These are phyloP conservation scores for Patella caerulea DNA, from an alignment of 2,888 invertebrate genomes.

Conservation along the genomic window DNA sequence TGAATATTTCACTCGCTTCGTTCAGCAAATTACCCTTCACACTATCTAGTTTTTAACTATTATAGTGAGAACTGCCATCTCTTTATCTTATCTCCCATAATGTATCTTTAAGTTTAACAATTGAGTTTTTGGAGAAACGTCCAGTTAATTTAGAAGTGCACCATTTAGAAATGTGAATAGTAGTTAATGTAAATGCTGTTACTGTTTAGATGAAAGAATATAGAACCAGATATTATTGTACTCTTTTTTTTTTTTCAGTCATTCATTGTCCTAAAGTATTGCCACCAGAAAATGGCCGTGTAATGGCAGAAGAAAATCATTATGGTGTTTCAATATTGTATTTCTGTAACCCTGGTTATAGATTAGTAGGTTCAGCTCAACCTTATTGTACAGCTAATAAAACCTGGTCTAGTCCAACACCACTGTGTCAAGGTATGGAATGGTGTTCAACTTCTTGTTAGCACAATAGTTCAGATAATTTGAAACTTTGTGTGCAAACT, in stretches of 20 bases:
- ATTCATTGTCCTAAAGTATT: conserved; percentile 54
- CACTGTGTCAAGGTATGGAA: conserved; percentile 49
- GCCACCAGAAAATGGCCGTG: conserved; percentile 43
- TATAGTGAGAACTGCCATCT: too few species aligned
- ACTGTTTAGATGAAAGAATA: too few species aligned
- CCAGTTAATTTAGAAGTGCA: too few species aligned
- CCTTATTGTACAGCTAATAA: conserved; percentile 50
- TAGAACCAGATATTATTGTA: not conserved
- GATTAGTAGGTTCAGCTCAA: conserved; percentile 48
- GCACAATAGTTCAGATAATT: not conserved
- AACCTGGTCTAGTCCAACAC: conserved; percentile 52
- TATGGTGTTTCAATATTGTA: conserved; percentile 48
- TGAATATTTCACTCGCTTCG: too few species aligned
- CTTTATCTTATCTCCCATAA: too few species aligned
- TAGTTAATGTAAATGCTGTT: too few species aligned
- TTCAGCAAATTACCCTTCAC: too few species aligned
- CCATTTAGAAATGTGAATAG: too few species aligned
- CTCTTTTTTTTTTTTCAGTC: conserved; percentile 39
- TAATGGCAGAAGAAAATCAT: conserved; percentile 41
- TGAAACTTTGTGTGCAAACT: not conserved
- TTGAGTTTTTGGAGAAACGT: too few species aligned
- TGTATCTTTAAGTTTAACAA: too few species aligned
- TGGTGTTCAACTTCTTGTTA: not conserved
- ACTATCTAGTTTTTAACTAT: too few species aligned
- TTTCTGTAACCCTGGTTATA: conserved; percentile 46